Percentiles rank a stretch among this genome's conserved stretches.
Conservation (phyloP, 2,113 vertebrate species). For the Thunnus maccoyii region DNA sequence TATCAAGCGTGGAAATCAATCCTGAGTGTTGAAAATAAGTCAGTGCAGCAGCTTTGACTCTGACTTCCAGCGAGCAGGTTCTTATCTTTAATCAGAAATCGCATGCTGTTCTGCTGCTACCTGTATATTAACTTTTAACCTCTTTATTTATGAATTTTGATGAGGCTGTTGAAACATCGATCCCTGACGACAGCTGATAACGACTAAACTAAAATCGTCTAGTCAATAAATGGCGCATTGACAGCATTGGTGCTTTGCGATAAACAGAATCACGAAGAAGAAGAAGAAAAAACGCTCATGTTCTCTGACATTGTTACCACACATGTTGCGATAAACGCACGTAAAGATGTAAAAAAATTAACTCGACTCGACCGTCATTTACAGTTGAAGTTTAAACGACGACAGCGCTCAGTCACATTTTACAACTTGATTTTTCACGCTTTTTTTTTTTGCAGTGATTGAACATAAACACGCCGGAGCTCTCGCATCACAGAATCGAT, state of each 20-base stretch:
- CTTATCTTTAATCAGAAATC: neutral
- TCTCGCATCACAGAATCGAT: neutral
- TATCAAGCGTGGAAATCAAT: no score
- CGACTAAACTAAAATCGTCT: neutral
- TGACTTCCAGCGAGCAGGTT: no score
- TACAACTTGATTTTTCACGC: no score
- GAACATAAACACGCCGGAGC: no score
- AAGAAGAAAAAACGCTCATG: no score
- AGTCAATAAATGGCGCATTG: constrained; percentile 25
- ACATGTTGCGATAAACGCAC: neutral
- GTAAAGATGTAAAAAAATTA: neutral
- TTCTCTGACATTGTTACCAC: neutral
- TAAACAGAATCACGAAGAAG: neutral
- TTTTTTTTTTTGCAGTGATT: no score
- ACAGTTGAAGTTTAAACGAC: no score
- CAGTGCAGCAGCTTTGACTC: no score
- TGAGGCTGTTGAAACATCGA: rapidly evolving
- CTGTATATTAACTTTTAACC: no score
- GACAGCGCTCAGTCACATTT: no score
- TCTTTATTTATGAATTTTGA: neutral
- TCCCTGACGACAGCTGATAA: neutral
- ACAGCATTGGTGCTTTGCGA: neutral
- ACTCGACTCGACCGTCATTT: neutral
- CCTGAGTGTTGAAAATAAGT: no score
- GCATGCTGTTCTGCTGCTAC: no score